Conservation (phyloP, 2,797 vertebrate species). For the Argyrosomus regius region DNA sequence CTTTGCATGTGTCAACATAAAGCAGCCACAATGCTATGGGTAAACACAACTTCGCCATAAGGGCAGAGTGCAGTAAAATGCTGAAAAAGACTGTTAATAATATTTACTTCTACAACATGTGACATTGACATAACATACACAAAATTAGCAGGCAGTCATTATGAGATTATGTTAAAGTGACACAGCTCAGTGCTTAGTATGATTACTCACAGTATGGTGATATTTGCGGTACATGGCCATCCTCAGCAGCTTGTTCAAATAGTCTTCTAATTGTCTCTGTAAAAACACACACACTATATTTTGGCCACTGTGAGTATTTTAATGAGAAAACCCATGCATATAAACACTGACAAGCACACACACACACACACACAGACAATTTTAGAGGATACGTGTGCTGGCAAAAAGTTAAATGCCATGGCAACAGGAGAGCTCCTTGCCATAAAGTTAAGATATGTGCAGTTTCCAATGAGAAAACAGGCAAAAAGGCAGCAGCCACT, state of each 20-base stretch:
- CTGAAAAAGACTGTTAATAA: not conserved
- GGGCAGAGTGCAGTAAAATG: not conserved
- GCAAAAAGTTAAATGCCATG: slow-evolving; percentile 49
- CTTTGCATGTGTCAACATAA: slow-evolving; percentile 36
- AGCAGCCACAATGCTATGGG: slow-evolving; percentile 27
- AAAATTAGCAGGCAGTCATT: not conserved
- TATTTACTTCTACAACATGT: not conserved
- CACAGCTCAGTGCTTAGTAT: slow-evolving; percentile 9
- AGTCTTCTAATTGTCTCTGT: slow-evolving; percentile 98
- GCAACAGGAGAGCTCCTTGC: slow-evolving; percentile 49
- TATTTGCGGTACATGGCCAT: slow-evolving; percentile 97
- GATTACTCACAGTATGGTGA: slow-evolving; percentile 93
- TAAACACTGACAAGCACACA: slow-evolving; percentile 22
- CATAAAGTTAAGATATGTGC: slow-evolving; percentile 19
- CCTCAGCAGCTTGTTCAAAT: slow-evolving; percentile 94
- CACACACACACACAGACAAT: slow-evolving; percentile 18
- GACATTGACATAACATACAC: too few species aligned
- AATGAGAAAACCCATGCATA: slow-evolving; percentile 43
- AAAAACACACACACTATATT: slow-evolving; percentile 72
- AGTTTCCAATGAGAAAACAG: not conserved
- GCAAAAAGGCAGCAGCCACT: not conserved
- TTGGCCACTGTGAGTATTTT: slow-evolving; percentile 53
- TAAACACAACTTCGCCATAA: slow-evolving; percentile 37
- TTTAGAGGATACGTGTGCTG: slow-evolving; percentile 32
- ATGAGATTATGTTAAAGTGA: not conserved